A percentile compares a stretch with the other conserved stretches of the same genome.
Evolutionary conservation across 2,888 invertebrate species (phyloP).

Genomic region (Drosophila lutescens): DNA sequence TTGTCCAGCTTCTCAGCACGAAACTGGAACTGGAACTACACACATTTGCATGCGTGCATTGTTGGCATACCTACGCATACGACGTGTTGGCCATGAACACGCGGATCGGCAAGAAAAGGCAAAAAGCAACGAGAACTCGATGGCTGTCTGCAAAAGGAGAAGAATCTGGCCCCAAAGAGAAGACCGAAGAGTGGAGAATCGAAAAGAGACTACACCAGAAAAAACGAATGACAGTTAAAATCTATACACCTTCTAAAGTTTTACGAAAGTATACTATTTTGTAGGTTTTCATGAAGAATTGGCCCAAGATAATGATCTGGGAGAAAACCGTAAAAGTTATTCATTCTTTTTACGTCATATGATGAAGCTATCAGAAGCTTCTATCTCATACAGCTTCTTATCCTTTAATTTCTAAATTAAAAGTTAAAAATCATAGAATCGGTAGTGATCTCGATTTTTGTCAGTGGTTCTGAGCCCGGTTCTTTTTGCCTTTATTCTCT

Average conservation of each 20-base stretch:
- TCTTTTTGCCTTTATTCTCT: conserved; percentile 19
- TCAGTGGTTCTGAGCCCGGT: conserved; percentile 2
- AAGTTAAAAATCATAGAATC: no score
- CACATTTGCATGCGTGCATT: conserved; percentile 81
- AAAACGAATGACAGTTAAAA: not conserved
- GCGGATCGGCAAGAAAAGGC: conserved; percentile 14
- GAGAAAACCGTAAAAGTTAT: not conserved
- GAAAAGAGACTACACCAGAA: conserved; percentile 1
- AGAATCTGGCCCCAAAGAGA: conserved; percentile 19
- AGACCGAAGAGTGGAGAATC: not conserved
- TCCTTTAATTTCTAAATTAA: not conserved
- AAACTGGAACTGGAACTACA: conserved; percentile 64
- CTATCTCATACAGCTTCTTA: not conserved
- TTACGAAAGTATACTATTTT: not conserved
- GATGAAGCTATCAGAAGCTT: not conserved
- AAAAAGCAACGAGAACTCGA: not conserved
- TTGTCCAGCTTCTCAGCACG: conserved; percentile 21
- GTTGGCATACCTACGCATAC: conserved; percentile 83
- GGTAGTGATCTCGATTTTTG: not conserved
- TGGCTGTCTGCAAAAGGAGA: not conserved
- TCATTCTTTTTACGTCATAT: not conserved
- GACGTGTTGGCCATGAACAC: conserved; percentile 57
- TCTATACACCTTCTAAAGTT: not conserved
- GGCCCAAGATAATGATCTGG: no score
- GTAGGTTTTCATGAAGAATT: no score